A percentile compares a stretch with the other conserved stretches of the same genome.
These are phyloP conservation scores for Periplaneta americana DNA, from an alignment of 1,140 invertebrate species.

Conservation along the genomic window DNA sequence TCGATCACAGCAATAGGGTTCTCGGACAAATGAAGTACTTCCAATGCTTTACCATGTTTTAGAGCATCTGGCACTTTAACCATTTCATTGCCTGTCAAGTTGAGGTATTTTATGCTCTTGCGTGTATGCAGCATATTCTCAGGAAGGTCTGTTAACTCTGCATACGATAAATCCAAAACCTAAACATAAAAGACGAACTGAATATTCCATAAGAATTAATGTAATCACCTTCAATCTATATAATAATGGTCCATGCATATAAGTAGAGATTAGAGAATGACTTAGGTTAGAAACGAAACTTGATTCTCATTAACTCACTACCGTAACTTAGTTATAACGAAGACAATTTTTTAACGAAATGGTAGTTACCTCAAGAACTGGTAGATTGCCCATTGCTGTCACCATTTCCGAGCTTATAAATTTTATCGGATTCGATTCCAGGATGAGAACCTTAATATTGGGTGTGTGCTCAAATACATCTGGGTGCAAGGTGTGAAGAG, in stretches of 20 bases:
- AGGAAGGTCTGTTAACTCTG: slow-evolving; percentile 51
- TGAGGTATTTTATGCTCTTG: slow-evolving; percentile 51
- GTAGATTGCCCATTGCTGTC: slow-evolving; percentile 55
- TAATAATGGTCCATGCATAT: too few relatives aligned
- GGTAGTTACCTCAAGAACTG: slow-evolving; percentile 58
- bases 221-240: too few relatives aligned
- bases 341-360: too few relatives aligned
- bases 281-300: too few relatives aligned
- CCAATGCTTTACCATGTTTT: slow-evolving; percentile 47
- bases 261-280: too few relatives aligned
- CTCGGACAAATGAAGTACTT: slow-evolving; percentile 55
- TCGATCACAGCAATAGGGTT: slow-evolving; percentile 55
- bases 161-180: slow-evolving; percentile 60
- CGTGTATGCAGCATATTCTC: slow-evolving; percentile 59
- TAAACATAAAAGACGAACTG: slow-evolving; percentile 26
- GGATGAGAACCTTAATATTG: slow-evolving; percentile 52
- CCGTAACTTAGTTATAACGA: too few relatives aligned
- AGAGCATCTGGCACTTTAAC: slow-evolving; percentile 51
- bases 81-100: slow-evolving; percentile 64
- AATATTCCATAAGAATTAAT: too few relatives aligned
- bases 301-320: too few relatives aligned
- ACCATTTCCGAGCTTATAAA: slow-evolving; percentile 51
- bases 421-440: slow-evolving; percentile 60
- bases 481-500: slow-evolving; percentile 55
- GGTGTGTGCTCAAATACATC: slow-evolving; percentile 67